Percentiles rank a stretch among this genome's conserved stretches.
phyloP scores from a whole-genome alignment of 2,888 invertebrate species.

The Diloba caeruleocephala region DNA sequence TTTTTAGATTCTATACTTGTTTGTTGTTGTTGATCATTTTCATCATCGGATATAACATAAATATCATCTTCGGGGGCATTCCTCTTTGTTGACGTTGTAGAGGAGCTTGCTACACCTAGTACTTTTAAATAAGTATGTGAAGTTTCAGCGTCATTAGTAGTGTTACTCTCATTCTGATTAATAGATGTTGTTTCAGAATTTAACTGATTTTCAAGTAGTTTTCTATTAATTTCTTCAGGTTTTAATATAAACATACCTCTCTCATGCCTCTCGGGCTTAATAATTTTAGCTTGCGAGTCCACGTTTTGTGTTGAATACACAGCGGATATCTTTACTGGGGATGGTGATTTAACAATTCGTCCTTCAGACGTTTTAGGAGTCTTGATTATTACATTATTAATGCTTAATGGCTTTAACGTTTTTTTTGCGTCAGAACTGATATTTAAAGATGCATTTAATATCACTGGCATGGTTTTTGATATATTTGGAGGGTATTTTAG shows the following conservation, averaged over 20 bases:
- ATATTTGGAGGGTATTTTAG: constrained; percentile 25
- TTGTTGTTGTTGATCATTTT: too few relatives aligned
- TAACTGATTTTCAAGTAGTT: constrained; percentile 46
- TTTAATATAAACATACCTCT: constrained; percentile 78
- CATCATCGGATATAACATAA: constrained; percentile 66
- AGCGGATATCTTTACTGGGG: constrained; percentile 67
- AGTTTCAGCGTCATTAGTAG: neutral
- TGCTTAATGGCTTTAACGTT: too few relatives aligned
- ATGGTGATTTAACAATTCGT: constrained; percentile 60
- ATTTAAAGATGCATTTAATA: constrained; percentile 17
- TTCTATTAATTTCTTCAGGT: constrained; percentile 83
- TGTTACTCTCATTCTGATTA: too few relatives aligned
- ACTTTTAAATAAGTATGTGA: neutral
- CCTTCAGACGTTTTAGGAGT: constrained; percentile 17
- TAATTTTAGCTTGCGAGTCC: constrained; percentile 19
- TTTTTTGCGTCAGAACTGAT: neutral
- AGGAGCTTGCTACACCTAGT: constrained; percentile 1
- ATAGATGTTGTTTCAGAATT: constrained; percentile 1
- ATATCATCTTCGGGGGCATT: constrained; percentile 44
- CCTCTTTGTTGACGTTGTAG: constrained; percentile 1
- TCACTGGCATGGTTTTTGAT: constrained; percentile 7
- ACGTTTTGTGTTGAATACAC: constrained; percentile 54
- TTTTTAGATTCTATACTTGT: too few relatives aligned
- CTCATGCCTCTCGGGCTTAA: constrained; percentile 58
- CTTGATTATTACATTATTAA: too few relatives aligned